A percentile compares a stretch with the other conserved stretches of the same genome.
These are phyloP conservation scores for Eumacrocentrus americanus DNA, from an alignment of 2,888 invertebrate genomes.

Conservation along the genomic window DNA sequence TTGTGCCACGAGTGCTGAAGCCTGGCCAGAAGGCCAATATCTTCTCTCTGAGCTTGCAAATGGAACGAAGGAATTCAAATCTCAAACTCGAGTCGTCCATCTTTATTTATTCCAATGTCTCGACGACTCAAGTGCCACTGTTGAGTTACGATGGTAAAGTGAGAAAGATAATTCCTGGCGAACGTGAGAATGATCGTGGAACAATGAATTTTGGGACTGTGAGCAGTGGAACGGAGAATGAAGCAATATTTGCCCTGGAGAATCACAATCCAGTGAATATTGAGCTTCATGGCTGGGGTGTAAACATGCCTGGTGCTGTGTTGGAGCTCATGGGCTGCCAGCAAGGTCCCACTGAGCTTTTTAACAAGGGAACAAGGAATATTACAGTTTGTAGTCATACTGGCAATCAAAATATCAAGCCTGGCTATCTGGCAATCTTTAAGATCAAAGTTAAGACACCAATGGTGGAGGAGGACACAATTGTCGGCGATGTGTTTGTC, in stretches of 20 bases:
- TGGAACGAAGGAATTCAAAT: conserved; percentile 61
- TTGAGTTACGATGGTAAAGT: conserved; percentile 77
- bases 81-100: conserved; percentile 70
- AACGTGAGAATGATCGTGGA: conserved; percentile 53
- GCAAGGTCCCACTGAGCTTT: conserved; percentile 60
- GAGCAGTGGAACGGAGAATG: conserved; percentile 70
- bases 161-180: conserved; percentile 55
- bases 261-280: conserved; percentile 80
- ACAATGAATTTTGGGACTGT: conserved; percentile 71
- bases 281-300: conserved; percentile 67
- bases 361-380: conserved; percentile 55
- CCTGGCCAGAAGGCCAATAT: conserved; percentile 67
- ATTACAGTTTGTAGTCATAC: conserved; percentile 56
- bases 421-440: conserved; percentile 73
- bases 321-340: conserved; percentile 70
- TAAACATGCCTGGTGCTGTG: conserved; percentile 67
- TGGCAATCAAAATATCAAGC: conserved; percentile 62
- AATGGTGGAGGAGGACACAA: conserved; percentile 70
- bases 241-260: conserved; percentile 73
- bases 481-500: conserved; percentile 74
- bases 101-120: conserved; percentile 76
- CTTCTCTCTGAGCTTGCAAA: conserved; percentile 67
- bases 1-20: conserved; percentile 67
- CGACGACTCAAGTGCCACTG: conserved; percentile 73
- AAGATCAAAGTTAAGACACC: conserved; percentile 74